Conservation (phyloP, 2,888 invertebrate species). For the Chrysolina oricalcia region DNA sequence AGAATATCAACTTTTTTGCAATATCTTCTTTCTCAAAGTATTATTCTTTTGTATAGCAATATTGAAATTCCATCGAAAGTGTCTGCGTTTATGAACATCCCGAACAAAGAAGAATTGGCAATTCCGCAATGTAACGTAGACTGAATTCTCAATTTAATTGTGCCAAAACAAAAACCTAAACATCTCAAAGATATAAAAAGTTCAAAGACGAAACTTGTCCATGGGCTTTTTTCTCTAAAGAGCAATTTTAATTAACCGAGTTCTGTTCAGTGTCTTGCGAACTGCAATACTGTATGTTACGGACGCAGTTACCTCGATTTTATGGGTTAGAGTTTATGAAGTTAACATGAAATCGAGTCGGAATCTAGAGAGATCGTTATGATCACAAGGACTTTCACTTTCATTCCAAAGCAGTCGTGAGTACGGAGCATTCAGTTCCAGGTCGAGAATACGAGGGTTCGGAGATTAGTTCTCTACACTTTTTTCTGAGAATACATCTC, state of each 20-base stretch:
- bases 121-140: background rate
- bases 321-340: background rate
- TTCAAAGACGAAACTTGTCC: slow-evolving; percentile 13
- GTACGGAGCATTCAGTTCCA: background rate
- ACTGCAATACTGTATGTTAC: background rate
- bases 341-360: slow-evolving; percentile 21
- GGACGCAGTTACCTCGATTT: slow-evolving; percentile 19
- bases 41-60: background rate
- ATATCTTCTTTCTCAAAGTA: background rate
- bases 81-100: background rate
- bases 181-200: background rate
- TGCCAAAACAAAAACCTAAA: background rate
- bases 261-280: background rate
- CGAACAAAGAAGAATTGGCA: background rate
- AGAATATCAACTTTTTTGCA: too few relatives aligned
- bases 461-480: background rate
- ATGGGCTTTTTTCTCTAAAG: background rate
- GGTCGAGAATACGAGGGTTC: background rate
- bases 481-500: too few relatives aligned
- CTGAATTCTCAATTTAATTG: background rate
- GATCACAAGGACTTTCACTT: slow-evolving; percentile 25
- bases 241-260: slow-evolving; percentile 17
- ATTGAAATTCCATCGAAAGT: background rate
- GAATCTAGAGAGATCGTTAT: slow-evolving; percentile 5
- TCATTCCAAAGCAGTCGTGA: slow-evolving; percentile 22